Percentiles rank a stretch among this genome's conserved stretches.
These are phyloP conservation scores for Stenodera caucasica DNA, from an alignment of 2,888 invertebrate species.

Conservation along the genomic window DNA sequence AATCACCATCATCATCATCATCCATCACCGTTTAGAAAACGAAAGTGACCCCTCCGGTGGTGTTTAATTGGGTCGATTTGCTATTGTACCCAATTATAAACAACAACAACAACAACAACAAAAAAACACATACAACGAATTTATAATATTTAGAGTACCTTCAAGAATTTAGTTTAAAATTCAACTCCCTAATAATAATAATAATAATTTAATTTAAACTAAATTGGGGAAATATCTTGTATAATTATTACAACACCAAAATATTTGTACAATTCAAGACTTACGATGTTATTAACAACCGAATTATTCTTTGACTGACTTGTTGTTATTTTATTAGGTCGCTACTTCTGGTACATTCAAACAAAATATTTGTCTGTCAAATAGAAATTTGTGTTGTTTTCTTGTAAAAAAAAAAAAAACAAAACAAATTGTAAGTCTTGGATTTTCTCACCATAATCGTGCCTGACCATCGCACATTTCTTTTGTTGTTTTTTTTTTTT, in stretches of 20 bases:
- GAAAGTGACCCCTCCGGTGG: conserved; percentile 46
- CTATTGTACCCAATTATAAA: conserved; percentile 38
- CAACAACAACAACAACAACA: conserved; percentile 27
- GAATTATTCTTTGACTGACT: not conserved
- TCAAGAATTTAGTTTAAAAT: not conserved
- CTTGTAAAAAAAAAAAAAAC: not conserved
- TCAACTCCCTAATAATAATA: not conserved
- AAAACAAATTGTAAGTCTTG: not conserved
- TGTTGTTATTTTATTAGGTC: not conserved
- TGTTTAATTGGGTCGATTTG: conserved; percentile 32
- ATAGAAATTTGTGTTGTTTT: not conserved
- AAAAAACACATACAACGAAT: conserved; percentile 32
- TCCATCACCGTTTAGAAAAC: conserved; percentile 50
- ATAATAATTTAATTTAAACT: not conserved
- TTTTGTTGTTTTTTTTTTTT: not conserved
- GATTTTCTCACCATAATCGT: conserved; percentile 39
- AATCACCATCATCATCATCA: conserved; percentile 27
- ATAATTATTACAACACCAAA: conserved; percentile 39
- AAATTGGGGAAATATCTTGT: not conserved
- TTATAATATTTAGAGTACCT: not conserved
- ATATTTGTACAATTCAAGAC: conserved; percentile 32
- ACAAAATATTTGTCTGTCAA: not conserved
- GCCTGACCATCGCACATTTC: conserved; percentile 40
- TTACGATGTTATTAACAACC: conserved; percentile 16
- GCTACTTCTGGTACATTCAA: conserved; percentile 1